Evolutionary conservation across 2,113 vertebrate species (phyloP).

Genomic region (Nannospalax galili): DNA sequence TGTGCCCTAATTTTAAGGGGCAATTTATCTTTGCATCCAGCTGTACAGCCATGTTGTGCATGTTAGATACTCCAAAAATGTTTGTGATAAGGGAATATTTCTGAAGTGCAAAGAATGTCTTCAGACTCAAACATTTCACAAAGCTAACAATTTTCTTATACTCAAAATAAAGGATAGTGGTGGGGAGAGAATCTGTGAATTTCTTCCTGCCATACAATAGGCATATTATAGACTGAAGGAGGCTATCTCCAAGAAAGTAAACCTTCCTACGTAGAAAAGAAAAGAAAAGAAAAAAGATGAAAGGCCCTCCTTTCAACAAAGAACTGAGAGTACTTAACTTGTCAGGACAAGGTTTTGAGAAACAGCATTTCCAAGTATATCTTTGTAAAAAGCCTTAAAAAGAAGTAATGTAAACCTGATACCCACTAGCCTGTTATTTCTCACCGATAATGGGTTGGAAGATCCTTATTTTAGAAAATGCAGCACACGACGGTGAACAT

Average conservation of each 20-base stretch:
- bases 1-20: neutral
- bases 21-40: neutral
- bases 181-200: slow-evolving; percentile 43
- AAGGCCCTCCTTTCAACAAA: slow-evolving; percentile 72
- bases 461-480: slow-evolving; percentile 70
- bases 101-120: neutral
- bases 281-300: slow-evolving; percentile 58
- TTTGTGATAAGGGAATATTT: neutral
- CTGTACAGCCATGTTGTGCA: neutral
- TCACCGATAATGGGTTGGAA: slow-evolving; percentile 68
- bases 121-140: neutral
- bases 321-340: slow-evolving; percentile 77
- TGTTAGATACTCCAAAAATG: neutral
- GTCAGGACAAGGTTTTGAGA: slow-evolving; percentile 77
- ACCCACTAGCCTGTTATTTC: slow-evolving; percentile 68
- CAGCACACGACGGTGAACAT: slow-evolving; percentile 65
- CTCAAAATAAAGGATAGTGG: slow-evolving; percentile 31
- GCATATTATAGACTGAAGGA: slow-evolving; percentile 55
- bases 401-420: slow-evolving; percentile 65
- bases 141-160: slow-evolving; percentile 20
- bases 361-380: slow-evolving; percentile 69
- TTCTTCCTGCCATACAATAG: slow-evolving; percentile 36
- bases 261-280: slow-evolving; percentile 66
- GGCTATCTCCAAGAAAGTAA: slow-evolving; percentile 66
- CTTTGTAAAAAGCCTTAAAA: slow-evolving; percentile 74